These are phyloP conservation scores for Hycleus cichorii DNA, from an alignment of 1,140 invertebrate species.

Conservation along the genomic window DNA sequence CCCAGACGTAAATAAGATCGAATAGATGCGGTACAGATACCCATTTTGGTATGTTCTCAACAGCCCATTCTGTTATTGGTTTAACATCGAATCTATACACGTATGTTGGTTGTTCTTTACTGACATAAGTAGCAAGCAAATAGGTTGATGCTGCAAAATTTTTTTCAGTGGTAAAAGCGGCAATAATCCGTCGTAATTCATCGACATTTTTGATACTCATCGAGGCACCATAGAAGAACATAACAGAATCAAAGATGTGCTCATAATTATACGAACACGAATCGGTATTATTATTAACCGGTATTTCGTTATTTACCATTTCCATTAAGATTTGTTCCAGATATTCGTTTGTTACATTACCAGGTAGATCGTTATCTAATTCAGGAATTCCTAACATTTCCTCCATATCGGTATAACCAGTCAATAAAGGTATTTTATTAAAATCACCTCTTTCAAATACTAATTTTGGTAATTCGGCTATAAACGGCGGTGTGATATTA, in stretches of 20 bases:
- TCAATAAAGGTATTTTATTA: conserved; percentile 59
- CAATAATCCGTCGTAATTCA: conserved; percentile 50
- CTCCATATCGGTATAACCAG: conserved; percentile 72
- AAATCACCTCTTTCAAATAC: conserved; percentile 52
- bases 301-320: conserved; percentile 50
- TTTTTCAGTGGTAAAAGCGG: conserved; percentile 65
- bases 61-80: conserved; percentile 53
- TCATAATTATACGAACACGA: conserved; percentile 59
- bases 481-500: conserved; percentile 55
- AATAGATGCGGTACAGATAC: conserved; percentile 69
- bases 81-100: conserved; percentile 71
- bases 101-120: conserved; percentile 52
- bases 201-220: conserved; percentile 49
- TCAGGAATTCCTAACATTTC: conserved; percentile 54
- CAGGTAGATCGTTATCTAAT: conserved; percentile 48
- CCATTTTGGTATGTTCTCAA: conserved; percentile 61
- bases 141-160: conserved; percentile 62
- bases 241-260: conserved; percentile 61
- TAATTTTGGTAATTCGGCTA: conserved; percentile 55
- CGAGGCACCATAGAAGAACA: conserved; percentile 62
- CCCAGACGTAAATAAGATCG: conserved; percentile 71
- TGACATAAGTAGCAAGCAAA: conserved; percentile 54
- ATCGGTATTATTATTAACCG: conserved; percentile 48
- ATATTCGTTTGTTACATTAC: conserved; percentile 48
- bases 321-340: conserved; percentile 52